Evolutionary conservation across 2,113 vertebrate species (phyloP).

Genomic region (Poeciliopsis prolifica): DNA sequence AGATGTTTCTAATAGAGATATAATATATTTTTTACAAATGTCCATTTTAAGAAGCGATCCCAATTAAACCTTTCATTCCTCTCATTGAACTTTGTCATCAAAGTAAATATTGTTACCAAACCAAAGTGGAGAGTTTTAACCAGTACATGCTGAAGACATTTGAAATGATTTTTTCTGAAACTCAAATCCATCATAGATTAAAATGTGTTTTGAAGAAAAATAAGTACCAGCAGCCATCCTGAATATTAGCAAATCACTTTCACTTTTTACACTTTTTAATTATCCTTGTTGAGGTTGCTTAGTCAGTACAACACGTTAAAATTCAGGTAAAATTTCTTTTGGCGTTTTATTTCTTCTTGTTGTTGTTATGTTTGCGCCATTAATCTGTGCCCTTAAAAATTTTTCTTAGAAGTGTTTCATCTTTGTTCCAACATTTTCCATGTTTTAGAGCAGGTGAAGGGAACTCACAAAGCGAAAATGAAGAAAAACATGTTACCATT

Average conservation of each 20-base stretch:
- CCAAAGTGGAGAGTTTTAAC: neutral
- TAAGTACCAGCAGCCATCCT: constrained; percentile 34
- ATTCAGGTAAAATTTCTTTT: constrained; percentile 26
- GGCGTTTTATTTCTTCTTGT: constrained; percentile 12
- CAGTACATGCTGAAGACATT: constrained; percentile 4
- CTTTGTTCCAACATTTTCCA: too few species aligned
- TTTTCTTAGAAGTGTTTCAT: too few species aligned
- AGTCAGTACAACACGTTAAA: constrained; percentile 30
- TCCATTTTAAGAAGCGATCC: neutral
- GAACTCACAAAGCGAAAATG: too few species aligned
- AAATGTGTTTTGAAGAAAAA: constrained; percentile 52
- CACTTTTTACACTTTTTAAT: constrained; percentile 47
- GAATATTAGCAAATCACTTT: constrained; percentile 52
- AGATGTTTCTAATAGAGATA: neutral
- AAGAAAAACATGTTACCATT: too few species aligned
- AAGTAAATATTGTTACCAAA: neutral
- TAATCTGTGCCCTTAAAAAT: constrained; percentile 23
- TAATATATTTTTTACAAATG: too few species aligned
- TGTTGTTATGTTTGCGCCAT: constrained; percentile 9
- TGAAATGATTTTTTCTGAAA: constrained; percentile 8
- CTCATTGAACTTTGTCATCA: neutral
- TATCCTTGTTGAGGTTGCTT: constrained; percentile 37
- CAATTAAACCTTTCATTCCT: neutral
- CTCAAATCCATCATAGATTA: constrained; percentile 35
- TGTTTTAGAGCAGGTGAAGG: too few species aligned